Base-by-base conservation (phyloP, 2,113 vertebrate species). In the Xiphorhynchus elegans region DNA sequence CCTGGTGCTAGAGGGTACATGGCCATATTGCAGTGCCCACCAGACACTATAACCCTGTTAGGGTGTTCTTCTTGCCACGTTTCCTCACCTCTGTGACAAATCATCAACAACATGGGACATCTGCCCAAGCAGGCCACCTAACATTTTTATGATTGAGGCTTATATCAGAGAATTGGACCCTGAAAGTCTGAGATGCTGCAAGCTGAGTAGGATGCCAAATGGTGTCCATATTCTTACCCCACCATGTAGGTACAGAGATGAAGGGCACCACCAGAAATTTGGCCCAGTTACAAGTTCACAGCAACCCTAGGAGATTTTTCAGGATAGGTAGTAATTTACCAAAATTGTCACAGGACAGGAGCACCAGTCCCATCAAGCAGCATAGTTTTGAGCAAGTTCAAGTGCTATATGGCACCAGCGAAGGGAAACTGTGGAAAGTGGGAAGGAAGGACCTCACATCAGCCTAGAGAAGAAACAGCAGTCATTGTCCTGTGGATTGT, bases 311-410 rank as follows among this genome's bases (percentile, higher is more conserved):
- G 52, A 64, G 6, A 17, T 68, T 93, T 85, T 24, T 26, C 35
- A 40, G 10, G 9, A 37, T 17, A 69, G 26, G 12, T 4, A 28
- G 37, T 31, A 66, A 80, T n/a, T 88, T 62, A 42, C 10, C 20
- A 40, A 42, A 86, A 56, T 11, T 29, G 13, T 62, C 42, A 29
- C 31, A 62, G 21, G 15, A n/a, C 17, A 12, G 19, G 52, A 46
- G 18, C 0, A 0, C 6, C 0, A 0, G 19, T 69, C 35, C 53
- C 24, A 56, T 13, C 20, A 44, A 29, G 24, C 1, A 2, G 17
- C 6, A 7, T 0, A 13, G 16, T n/a, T 60, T 24, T 26, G n/a
- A 60, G 23, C 21, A 47, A 67, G 5, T n/a, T 60, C 44, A 66
- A 35, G 44, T 0, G 2, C 40, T 76, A 4, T 37, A 21, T 1